Conservation (phyloP, 2,113 vertebrate genomes). For the Poeciliopsis occidentalis region DNA sequence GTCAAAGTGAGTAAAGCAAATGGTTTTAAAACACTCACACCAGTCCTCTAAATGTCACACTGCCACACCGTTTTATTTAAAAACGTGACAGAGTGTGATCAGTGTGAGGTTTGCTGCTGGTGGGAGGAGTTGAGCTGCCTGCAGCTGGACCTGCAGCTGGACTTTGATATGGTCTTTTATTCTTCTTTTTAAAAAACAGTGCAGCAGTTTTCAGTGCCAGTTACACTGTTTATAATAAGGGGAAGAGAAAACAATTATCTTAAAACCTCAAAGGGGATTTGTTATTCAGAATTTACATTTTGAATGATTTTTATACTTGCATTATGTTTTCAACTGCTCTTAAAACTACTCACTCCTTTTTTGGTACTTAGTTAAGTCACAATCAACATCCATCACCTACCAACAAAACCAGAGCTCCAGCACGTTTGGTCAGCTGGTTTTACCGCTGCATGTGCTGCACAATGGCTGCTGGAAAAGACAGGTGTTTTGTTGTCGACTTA, state of each 20-base stretch:
- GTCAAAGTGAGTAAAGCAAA: slow-evolving; percentile 85
- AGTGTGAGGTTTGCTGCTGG: slow-evolving; percentile 35
- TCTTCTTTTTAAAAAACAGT: neutral
- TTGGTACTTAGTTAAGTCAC: too few relatives aligned
- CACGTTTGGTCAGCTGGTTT: too few relatives aligned
- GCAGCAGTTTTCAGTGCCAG: neutral
- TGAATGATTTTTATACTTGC: too few relatives aligned
- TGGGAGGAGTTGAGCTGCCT: slow-evolving; percentile 1
- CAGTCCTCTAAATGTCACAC: slow-evolving; percentile 34
- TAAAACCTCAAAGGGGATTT: neutral
- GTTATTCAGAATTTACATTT: too few relatives aligned
- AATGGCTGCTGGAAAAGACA: too few relatives aligned
- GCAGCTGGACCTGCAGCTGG: neutral
- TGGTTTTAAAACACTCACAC: slow-evolving; percentile 8
- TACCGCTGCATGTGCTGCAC: too few relatives aligned
- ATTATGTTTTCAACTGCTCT: too few relatives aligned
- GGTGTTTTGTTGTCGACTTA: too few relatives aligned
- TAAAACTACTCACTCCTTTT: too few relatives aligned
- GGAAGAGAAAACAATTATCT: neutral
- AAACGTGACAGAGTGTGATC: neutral
- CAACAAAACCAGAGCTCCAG: too few relatives aligned
- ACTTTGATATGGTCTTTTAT: slow-evolving; percentile 1
- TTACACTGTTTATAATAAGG: neutral
- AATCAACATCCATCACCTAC: too few relatives aligned
- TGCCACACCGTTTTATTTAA: slow-evolving; percentile 18